Evolutionary conservation across 2,888 invertebrate genomes (phyloP), one percentile per base, ranked within the genome.

Genomic region (Coecobrya sp.): DNA sequence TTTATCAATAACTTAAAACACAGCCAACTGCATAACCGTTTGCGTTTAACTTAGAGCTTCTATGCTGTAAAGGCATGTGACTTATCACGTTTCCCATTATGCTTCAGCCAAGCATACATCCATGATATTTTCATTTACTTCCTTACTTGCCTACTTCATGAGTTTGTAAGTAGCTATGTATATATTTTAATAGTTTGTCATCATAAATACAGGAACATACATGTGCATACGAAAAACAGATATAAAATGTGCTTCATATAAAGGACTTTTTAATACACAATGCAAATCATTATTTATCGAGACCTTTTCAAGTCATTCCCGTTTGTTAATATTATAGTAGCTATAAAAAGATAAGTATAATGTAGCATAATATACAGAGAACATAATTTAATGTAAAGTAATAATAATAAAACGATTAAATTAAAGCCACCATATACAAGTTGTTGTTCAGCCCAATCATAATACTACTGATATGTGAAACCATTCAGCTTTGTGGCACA

Each of bases 51-150:
- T 49, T 13, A 7, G 11, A n/a, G 19, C 27, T 65, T 7, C 25
- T 25, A 19, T 49, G 49, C 49, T 10, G 10, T 10, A 7, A 49
- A 19, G 13, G 8, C 65, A 36, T 70, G 70, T 4, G n/a, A 36
- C 36, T 70, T 70, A 36, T 19, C 36, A 11, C n/a, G 36, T 16
- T 79, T 79, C 19, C 45, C 84, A 85, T 85, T 85, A 65, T 65
- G 65, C 84, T 62, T 42, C 84, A 85, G 30, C 62, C 25, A 65
- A 65, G 84, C 84, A 85, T 85, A 62, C 62, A 65, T 45, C 84
- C 84, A n/a, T 65, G 13, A 3, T 79, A 55, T 55, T 79, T 27
- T 79, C 27, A 79, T 79, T 30, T 70, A 70, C 36, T 70, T 36
- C 3, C 27, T 27, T 11, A 11, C 65, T 65, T 65, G 65, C 59